Conservation (phyloP, 1,140 invertebrate genomes). For the Ostrea edulis region DNA sequence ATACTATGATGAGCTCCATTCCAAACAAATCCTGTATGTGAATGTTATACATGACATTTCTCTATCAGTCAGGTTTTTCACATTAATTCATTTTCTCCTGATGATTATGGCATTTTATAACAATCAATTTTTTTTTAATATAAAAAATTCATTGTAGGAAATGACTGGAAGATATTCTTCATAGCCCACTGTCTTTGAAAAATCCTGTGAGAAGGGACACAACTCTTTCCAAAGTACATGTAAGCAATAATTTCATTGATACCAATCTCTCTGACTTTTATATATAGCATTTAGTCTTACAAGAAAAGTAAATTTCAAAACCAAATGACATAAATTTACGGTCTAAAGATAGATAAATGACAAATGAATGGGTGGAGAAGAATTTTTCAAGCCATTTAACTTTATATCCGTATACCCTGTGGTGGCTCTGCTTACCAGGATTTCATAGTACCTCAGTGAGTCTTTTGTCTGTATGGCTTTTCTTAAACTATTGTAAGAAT, state of each 20-base stretch:
- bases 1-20: background rate
- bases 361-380: background rate
- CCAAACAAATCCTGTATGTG: background rate
- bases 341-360: too few species aligned
- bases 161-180: constrained; percentile 6
- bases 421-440: constrained; percentile 31
- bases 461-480: constrained; percentile 39
- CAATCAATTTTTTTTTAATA: background rate
- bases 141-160: background rate
- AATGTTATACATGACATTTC: background rate
- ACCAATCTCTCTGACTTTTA: too few species aligned
- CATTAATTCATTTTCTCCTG: background rate
- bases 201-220: background rate
- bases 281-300: too few species aligned
- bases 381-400: background rate
- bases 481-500: constrained; percentile 41
- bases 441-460: constrained; percentile 35
- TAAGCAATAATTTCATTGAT: background rate
- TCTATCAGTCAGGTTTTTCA: background rate
- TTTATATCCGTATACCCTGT: background rate
- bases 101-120: constrained; percentile 1
- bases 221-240: background rate
- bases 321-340: too few species aligned
- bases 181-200: background rate
- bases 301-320: too few species aligned